These are phyloP conservation scores for Blera fallax DNA, from an alignment of 2,888 invertebrate genomes.

Conservation along the genomic window DNA sequence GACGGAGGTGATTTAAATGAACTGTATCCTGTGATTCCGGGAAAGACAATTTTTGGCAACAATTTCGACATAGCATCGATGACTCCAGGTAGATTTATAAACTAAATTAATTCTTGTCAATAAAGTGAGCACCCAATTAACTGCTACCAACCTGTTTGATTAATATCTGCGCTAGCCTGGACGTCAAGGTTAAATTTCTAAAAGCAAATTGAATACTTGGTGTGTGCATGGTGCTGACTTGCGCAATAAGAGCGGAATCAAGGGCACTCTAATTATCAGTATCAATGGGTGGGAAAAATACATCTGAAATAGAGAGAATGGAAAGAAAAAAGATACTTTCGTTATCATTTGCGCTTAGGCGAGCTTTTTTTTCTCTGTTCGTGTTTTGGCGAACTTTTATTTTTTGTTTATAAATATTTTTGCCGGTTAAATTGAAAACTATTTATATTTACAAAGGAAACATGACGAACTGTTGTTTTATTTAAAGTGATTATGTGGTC, in stretches of 20 bases:
- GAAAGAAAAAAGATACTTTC: background rate
- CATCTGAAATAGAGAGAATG: background rate
- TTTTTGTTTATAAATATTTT: background rate
- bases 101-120: background rate
- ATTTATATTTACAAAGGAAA: background rate
- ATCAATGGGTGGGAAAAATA: background rate
- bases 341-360: background rate
- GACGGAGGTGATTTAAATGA: constrained; percentile 76
- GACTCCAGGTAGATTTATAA: constrained; percentile 74
- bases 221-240: background rate
- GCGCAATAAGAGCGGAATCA: background rate
- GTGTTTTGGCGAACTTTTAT: background rate
- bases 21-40: constrained; percentile 75
- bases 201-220: background rate
- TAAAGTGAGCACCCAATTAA: background rate
- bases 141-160: background rate
- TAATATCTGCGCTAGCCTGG: background rate
- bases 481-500: no score
- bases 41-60: constrained; percentile 78
- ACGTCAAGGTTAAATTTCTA: constrained; percentile 1
- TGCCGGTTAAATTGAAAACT: background rate
- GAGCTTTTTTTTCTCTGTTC: background rate
- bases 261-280: background rate
- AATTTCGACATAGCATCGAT: constrained; percentile 77
- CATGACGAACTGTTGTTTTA: background rate